Conservation (phyloP, 2,797 vertebrate species). For the Cyprinella venusta region DNA sequence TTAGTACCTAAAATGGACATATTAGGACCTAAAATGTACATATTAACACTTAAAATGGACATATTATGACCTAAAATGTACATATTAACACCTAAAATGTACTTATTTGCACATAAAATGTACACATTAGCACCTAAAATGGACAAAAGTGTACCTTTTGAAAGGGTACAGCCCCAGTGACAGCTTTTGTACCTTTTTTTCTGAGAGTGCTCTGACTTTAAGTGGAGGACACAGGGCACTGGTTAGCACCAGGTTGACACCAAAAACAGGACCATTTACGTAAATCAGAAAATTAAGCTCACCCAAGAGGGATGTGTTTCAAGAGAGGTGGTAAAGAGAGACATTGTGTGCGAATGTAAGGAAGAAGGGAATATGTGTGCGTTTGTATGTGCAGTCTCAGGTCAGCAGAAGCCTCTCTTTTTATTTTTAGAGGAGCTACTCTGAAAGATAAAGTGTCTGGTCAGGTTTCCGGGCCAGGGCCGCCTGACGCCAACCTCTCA, state of each 20-base stretch:
- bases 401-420: conserved; percentile 75
- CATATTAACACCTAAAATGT: too few relatives aligned
- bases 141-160: too few relatives aligned
- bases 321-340: conserved; percentile 23
- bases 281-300: conserved; percentile 53
- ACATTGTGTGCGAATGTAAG: conserved; percentile 30
- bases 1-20: too few relatives aligned
- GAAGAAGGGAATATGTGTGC: conserved; percentile 46
- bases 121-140: too few relatives aligned
- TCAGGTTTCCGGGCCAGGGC: conserved; percentile 78
- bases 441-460: conserved; percentile 72
- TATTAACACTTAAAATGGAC: too few relatives aligned
- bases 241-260: too few relatives aligned
- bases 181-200: too few relatives aligned
- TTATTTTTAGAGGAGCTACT: conserved; percentile 78
- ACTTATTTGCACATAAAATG: too few relatives aligned
- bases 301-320: conserved; percentile 44
- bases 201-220: conserved; percentile 40
- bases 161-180: too few relatives aligned
- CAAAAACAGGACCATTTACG: conserved; percentile 68
- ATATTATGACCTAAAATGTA: too few relatives aligned
- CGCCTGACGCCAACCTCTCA: conserved; percentile 75
- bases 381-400: conserved; percentile 59
- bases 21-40: too few relatives aligned
- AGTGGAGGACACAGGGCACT: too few relatives aligned